Conservation (phyloP, 2,797 vertebrate genomes). For the Vespertilio murinus region DNA sequence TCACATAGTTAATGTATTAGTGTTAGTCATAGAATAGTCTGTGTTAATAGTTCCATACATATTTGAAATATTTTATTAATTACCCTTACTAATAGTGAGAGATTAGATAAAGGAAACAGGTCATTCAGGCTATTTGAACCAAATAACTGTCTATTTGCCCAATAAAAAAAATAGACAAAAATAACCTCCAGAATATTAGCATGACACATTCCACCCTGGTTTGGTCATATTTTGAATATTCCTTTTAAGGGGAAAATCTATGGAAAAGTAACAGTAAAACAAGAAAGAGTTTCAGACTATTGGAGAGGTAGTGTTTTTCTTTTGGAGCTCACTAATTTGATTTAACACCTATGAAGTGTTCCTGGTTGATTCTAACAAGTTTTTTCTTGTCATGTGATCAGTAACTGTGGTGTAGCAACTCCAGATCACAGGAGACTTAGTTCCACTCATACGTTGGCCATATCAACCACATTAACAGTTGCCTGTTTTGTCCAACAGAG, state of each 20-base stretch:
- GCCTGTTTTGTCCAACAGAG: background rate
- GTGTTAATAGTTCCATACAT: background rate
- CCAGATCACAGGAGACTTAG: background rate
- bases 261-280: background rate
- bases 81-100: background rate
- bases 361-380: background rate
- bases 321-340: background rate
- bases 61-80: background rate
- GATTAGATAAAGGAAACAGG: background rate
- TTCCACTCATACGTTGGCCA: background rate
- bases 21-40: background rate
- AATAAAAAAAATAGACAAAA: background rate
- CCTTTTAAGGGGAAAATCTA: background rate
- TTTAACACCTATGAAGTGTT: background rate
- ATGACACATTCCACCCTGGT: background rate
- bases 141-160: background rate
- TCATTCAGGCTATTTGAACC: background rate
- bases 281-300: background rate
- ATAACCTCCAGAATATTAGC: background rate
- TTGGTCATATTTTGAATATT: background rate
- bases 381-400: too few relatives aligned
- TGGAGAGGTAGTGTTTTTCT: background rate
- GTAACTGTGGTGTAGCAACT: background rate
- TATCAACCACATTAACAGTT: background rate
- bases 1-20: background rate